These are phyloP conservation scores for Sycophila sp. DNA, from an alignment of 1,140 invertebrate species.

Conservation along the genomic window DNA sequence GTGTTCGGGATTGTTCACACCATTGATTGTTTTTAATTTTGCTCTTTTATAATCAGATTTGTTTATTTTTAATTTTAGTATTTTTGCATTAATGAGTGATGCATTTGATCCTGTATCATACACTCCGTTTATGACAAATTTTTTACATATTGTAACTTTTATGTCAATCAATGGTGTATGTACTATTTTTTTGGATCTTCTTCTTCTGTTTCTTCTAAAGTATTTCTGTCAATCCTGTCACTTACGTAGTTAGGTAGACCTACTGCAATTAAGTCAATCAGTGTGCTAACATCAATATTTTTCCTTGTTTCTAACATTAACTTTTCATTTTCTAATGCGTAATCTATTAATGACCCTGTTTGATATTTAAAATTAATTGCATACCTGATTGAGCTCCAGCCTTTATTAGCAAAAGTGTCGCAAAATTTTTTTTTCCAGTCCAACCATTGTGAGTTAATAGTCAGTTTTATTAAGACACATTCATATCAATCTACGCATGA, in stretches of 20 bases:
- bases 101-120: constrained; percentile 35
- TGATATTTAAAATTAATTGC: constrained; percentile 32
- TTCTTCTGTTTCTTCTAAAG: constrained; percentile 12
- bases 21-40: no score
- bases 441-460: constrained; percentile 35
- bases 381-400: constrained; percentile 33
- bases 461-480: constrained; percentile 36
- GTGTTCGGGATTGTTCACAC: no score
- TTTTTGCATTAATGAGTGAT: constrained; percentile 37
- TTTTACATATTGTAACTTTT: constrained; percentile 24
- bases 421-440: constrained; percentile 39
- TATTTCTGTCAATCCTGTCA: no score
- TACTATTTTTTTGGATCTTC: constrained; percentile 37
- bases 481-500: constrained; percentile 37
- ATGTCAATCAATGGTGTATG: constrained; percentile 33
- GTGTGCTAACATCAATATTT: no score
- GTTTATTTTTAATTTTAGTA: constrained; percentile 33
- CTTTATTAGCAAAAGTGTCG: constrained; percentile 39
- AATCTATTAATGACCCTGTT: constrained; percentile 23
- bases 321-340: constrained; percentile 35
- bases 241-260: no score
- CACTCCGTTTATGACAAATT: constrained; percentile 8
- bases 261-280: no score
- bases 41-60: constrained; percentile 13
- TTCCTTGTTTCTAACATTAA: constrained; percentile 32